Conservation (phyloP, 2,888 invertebrate species). For the Cosmopolites sordidus region DNA sequence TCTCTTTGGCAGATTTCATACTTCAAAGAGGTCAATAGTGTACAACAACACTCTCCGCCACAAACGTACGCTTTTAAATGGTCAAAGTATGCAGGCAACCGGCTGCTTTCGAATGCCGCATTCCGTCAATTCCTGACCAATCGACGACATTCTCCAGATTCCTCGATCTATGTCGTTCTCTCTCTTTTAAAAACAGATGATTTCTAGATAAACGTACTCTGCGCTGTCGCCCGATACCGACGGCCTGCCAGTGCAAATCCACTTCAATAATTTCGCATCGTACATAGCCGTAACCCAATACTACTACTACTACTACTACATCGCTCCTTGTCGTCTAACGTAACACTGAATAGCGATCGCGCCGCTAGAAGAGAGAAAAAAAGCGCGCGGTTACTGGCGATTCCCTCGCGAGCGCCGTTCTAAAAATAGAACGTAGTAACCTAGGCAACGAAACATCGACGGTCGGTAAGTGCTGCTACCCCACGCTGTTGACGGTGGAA, state of each 20-base stretch:
- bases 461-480: constrained; percentile 25
- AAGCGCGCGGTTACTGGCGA: constrained; percentile 11
- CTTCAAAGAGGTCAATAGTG: neutral
- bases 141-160: constrained; percentile 21
- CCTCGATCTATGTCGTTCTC: constrained; percentile 2
- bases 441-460: neutral
- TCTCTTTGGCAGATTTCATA: no score
- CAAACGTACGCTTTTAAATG: constrained; percentile 13
- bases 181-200: constrained; percentile 12
- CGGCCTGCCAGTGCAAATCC: neutral
- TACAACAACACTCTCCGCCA: neutral
- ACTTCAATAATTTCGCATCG: neutral
- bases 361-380: neutral
- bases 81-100: constrained; percentile 10
- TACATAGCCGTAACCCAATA: neutral
- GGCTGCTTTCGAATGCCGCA: constrained; percentile 11
- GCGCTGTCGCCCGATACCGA: no score
- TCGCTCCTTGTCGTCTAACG: constrained; percentile 16
- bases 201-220: constrained; percentile 13
- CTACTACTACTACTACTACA: constrained; percentile 2
- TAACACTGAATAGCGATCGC: neutral
- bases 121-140: constrained; percentile 21
- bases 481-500: constrained; percentile 25
- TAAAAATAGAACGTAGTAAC: constrained; percentile 26
- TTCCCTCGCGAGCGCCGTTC: constrained; percentile 15